Evolutionary conservation across 2,113 vertebrate genomes (phyloP).

Genomic region (Pagrus major): DNA sequence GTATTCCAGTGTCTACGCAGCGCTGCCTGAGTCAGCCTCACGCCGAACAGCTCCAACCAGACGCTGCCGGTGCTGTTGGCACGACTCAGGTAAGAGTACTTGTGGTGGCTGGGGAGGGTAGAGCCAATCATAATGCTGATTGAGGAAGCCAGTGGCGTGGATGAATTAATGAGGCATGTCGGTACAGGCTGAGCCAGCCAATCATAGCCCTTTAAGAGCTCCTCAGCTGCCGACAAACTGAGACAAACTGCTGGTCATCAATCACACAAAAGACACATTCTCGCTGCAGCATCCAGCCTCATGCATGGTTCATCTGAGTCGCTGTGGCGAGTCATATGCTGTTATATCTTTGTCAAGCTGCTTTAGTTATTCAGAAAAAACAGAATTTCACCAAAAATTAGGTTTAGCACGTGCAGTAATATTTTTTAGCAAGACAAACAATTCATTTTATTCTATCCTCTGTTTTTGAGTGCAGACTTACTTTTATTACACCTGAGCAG

Average conservation of each 20-base stretch:
- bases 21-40: not conserved
- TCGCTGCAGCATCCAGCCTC: constrained; percentile 33
- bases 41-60: constrained; percentile 41
- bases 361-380: not conserved
- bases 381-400: not conserved
- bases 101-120: not conserved
- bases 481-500: not conserved
- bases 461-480: not conserved
- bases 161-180: constrained; percentile 77
- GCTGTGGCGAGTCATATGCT: constrained; percentile 49
- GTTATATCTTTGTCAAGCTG: not conserved
- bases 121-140: constrained; percentile 65
- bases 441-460: too few relatives aligned
- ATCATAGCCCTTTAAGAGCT: constrained; percentile 67
- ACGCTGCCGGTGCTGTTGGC: constrained; percentile 7
- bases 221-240: constrained; percentile 63
- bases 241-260: constrained; percentile 72
- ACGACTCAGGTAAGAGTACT: not conserved
- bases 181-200: constrained; percentile 63
- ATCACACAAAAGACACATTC: constrained; percentile 54
- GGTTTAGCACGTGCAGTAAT: not conserved
- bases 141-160: constrained; percentile 53
- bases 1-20: not conserved
- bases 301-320: constrained; percentile 17
- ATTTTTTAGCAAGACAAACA: not conserved